Evolutionary conservation across 2,113 vertebrate species (phyloP).

Genomic region (Rhagologus leucostigma): DNA sequence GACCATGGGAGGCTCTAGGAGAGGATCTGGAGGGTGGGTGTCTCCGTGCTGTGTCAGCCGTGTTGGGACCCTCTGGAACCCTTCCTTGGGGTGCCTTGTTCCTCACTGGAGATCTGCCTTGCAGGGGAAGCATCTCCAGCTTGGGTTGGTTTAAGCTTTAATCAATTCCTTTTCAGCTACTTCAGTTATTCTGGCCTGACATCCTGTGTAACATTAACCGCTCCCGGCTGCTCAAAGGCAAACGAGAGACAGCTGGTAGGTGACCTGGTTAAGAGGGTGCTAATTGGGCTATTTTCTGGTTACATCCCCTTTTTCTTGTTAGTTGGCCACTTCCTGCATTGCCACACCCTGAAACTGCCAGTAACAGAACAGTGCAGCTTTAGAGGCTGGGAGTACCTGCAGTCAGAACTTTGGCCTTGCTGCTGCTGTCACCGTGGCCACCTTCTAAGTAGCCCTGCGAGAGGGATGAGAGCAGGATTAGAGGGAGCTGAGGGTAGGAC

Average conservation of each 20-base stretch:
- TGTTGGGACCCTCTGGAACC: background rate
- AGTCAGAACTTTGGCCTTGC: accelerated
- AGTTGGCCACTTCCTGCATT: background rate
- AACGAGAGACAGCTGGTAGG: background rate
- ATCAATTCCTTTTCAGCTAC: background rate
- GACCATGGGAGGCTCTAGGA: background rate
- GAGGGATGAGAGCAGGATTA: background rate
- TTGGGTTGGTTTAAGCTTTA: background rate
- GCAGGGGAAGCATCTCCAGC: background rate
- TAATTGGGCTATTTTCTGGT: background rate
- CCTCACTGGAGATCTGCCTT: background rate
- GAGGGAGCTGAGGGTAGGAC: background rate
- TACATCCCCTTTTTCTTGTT: background rate
- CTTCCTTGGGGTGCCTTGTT: background rate
- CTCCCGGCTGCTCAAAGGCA: background rate
- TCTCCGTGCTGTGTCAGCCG: accelerated
- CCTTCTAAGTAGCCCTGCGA: accelerated
- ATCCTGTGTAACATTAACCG: accelerated
- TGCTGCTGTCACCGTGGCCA: background rate
- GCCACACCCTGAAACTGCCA: background rate
- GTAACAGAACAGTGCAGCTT: accelerated
- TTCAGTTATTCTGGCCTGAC: background rate
- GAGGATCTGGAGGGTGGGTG: background rate
- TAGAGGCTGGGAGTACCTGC: accelerated
- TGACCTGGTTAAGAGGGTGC: background rate